phyloP scores from a whole-genome alignment of 2,888 invertebrate species.

The Phortica magna region DNA sequence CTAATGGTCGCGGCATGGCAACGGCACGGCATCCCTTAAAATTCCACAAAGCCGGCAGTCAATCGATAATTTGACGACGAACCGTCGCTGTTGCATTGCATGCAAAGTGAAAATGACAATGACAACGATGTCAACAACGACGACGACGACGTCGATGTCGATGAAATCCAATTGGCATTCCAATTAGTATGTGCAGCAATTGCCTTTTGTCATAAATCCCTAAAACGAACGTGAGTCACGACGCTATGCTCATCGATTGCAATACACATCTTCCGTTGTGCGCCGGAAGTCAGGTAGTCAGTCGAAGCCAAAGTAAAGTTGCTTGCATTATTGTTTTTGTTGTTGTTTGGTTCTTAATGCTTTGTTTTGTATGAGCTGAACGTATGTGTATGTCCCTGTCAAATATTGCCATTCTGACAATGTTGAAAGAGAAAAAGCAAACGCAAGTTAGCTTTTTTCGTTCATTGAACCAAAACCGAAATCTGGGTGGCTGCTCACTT shows the following conservation, averaged over 20 bases:
- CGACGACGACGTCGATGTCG: neutral
- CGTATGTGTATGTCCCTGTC: neutral
- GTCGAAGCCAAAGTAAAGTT: neutral
- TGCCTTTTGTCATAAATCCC: neutral
- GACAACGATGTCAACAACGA: neutral
- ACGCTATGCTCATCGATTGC: neutral
- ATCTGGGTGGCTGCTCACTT: no score
- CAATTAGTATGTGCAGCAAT: slow-evolving; percentile 13
- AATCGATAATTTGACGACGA: neutral
- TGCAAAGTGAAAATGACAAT: neutral
- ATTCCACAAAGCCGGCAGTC: neutral
- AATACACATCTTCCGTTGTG: slow-evolving; percentile 17
- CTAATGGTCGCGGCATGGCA: neutral
- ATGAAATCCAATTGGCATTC: slow-evolving; percentile 2
- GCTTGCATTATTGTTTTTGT: neutral
- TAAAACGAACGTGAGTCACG: neutral
- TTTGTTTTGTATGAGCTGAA: neutral
- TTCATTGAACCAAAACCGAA: neutral
- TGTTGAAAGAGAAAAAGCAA: neutral
- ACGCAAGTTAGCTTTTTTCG: neutral
- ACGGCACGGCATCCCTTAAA: slow-evolving; percentile 6
- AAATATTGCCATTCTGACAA: neutral
- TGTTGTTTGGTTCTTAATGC: neutral
- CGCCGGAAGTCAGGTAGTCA: slow-evolving; percentile 24
- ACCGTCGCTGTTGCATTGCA: neutral